Conservation (phyloP, 2,888 invertebrate genomes). For the Apodemia zela region DNA sequence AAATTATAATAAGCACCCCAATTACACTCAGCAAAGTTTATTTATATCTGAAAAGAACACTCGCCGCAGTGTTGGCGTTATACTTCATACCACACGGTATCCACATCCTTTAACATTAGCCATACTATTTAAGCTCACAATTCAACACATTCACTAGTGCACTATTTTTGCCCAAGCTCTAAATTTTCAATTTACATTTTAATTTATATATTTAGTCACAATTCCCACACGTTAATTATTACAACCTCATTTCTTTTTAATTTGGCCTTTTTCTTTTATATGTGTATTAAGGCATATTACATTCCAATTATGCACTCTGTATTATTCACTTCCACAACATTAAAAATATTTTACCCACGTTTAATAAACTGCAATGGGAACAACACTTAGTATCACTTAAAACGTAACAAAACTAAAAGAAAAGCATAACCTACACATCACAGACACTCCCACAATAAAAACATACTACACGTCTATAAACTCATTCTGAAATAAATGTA, state of each 20-base stretch:
- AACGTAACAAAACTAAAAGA: neutral
- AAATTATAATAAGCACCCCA: neutral
- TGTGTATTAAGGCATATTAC: neutral
- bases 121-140: slow-evolving; percentile 7
- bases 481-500: slow-evolving; percentile 14
- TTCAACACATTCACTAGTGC: slow-evolving; percentile 8
- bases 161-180: slow-evolving; percentile 1
- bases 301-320: slow-evolving; percentile 10
- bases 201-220: slow-evolving; percentile 2
- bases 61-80: neutral
- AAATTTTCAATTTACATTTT: neutral
- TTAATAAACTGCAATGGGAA: slow-evolving; percentile 11
- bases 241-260: neutral
- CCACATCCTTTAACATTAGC: neutral
- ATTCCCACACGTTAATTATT: neutral
- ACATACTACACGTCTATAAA: slow-evolving; percentile 6
- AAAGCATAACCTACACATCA: slow-evolving; percentile 16
- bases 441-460: slow-evolving; percentile 14
- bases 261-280: neutral
- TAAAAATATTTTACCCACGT: slow-evolving; percentile 5
- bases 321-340: slow-evolving; percentile 10
- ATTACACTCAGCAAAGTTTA: neutral
- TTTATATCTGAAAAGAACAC: neutral
- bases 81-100: slow-evolving; percentile 1
- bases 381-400: slow-evolving; percentile 8